Conservation (phyloP, 1,140 invertebrate genomes). For the Neuroterus valhalla region DNA sequence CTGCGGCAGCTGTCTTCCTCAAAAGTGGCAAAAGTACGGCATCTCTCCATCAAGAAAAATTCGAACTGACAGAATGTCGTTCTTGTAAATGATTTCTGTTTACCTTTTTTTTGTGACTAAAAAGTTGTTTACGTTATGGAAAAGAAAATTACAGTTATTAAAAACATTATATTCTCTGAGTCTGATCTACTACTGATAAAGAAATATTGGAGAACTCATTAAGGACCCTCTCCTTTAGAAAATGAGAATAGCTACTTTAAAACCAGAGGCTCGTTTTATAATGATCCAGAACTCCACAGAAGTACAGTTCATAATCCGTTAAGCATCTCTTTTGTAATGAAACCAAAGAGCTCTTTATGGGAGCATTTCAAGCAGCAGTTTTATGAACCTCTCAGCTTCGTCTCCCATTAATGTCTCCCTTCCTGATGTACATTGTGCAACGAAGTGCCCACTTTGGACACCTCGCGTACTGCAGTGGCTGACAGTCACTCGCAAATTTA, state of each 20-base stretch:
- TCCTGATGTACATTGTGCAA: slow-evolving; percentile 19
- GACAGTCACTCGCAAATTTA: not conserved
- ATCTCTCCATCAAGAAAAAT: too few species aligned
- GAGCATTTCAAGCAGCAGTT: slow-evolving; percentile 23
- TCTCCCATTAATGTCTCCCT: slow-evolving; percentile 18
- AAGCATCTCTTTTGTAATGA: slow-evolving; percentile 24
- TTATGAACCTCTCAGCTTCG: slow-evolving; percentile 22
- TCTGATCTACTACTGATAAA: not conserved
- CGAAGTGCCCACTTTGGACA: slow-evolving; percentile 8
- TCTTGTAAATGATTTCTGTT: too few species aligned
- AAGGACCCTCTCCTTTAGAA: not conserved
- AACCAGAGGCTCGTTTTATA: not conserved
- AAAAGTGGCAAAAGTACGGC: too few species aligned
- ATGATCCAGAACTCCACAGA: slow-evolving; percentile 10
- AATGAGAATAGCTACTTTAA: slow-evolving; percentile 5
- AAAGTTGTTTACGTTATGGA: too few species aligned
- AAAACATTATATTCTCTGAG: too few species aligned
- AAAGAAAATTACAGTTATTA: too few species aligned
- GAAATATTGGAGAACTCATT: slow-evolving; percentile 14
- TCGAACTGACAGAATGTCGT: too few species aligned
- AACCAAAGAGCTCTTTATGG: slow-evolving; percentile 21
- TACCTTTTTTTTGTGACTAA: too few species aligned
- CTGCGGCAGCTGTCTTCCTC: too few species aligned
- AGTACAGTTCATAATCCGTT: slow-evolving; percentile 1
- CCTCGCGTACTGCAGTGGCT: not conserved